Percentiles rank a stretch among this genome's conserved stretches.
Evolutionary conservation across 1,140 invertebrate species (phyloP).

Genomic region (Bactericera cockerelli): DNA sequence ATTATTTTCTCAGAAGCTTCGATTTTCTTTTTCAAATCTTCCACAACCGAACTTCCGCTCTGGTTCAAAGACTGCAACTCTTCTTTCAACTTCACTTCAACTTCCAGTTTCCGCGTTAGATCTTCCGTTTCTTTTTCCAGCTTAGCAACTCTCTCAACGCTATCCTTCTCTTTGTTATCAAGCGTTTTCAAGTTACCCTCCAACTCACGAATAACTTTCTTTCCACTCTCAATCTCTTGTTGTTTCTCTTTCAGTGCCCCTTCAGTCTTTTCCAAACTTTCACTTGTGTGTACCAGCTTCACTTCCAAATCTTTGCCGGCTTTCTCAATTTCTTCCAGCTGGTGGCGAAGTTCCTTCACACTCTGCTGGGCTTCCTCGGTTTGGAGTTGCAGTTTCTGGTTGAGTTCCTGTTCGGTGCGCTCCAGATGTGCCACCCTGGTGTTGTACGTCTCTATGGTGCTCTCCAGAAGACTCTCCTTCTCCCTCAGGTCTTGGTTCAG

Average conservation of each 20-base stretch:
- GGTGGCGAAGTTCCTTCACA: slow-evolving; percentile 21
- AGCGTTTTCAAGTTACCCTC: slow-evolving; percentile 16
- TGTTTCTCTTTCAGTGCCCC: slow-evolving; percentile 14
- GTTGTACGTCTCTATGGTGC: slow-evolving; percentile 25
- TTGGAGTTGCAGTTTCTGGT: slow-evolving; percentile 24
- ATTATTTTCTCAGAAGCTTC: no score
- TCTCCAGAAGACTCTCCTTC: slow-evolving; percentile 33
- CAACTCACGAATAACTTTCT: slow-evolving; percentile 13
- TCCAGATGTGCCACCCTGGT: slow-evolving; percentile 34
- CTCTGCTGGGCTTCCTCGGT: slow-evolving; percentile 17
- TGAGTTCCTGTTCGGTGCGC: slow-evolving; percentile 27
- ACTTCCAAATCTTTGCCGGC: slow-evolving; percentile 28
- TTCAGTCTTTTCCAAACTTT: slow-evolving; percentile 12
- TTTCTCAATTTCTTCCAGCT: slow-evolving; percentile 20
- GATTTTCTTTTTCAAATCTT: not conserved
- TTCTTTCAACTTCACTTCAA: not conserved
- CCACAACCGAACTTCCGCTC: not conserved
- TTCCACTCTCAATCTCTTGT: slow-evolving; percentile 11
- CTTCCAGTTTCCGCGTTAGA: not conserved
- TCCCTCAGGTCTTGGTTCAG: slow-evolving; percentile 34
- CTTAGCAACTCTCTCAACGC: not conserved
- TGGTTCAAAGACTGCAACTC: not conserved
- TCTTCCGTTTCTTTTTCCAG: not conserved
- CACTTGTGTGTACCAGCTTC: slow-evolving; percentile 22
- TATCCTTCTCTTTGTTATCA: slow-evolving; percentile 17